These are phyloP conservation scores for Chaetoderma sp. DNA, from an alignment of 2,888 invertebrate species.

Conservation along the genomic window DNA sequence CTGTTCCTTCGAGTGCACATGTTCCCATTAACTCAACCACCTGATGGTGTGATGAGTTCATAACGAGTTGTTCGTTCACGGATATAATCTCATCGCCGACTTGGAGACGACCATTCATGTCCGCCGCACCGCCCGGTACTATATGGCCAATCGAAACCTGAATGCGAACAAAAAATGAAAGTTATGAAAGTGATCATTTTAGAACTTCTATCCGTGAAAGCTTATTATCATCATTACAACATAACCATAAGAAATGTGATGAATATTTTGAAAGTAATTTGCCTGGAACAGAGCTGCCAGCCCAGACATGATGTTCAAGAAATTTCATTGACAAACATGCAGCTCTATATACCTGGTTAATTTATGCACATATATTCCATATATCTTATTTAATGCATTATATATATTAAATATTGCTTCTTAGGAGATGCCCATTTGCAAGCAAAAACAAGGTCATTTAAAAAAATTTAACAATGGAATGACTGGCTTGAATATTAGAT, in stretches of 20 bases:
- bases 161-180: slow-evolving; percentile 32
- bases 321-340: background rate
- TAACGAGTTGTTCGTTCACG: slow-evolving; percentile 88
- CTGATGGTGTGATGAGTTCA: slow-evolving; percentile 90
- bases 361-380: too few relatives aligned
- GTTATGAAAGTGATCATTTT: background rate
- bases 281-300: too few relatives aligned
- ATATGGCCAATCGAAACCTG: slow-evolving; percentile 95
- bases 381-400: too few relatives aligned
- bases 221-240: background rate
- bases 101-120: slow-evolving; percentile 88
- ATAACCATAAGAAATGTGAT: too few relatives aligned
- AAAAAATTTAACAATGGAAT: too few relatives aligned
- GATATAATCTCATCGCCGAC: slow-evolving; percentile 95
- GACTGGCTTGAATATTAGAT: too few relatives aligned
- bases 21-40: slow-evolving; percentile 93
- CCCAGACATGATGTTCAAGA: background rate
- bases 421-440: too few relatives aligned
- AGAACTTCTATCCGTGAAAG: background rate
- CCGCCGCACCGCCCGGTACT: slow-evolving; percentile 94
- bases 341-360: too few relatives aligned
- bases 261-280: too few relatives aligned
- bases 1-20: slow-evolving; percentile 88
- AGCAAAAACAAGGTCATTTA: too few relatives aligned
- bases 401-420: too few relatives aligned